phyloP scores from a whole-genome alignment of 2,113 vertebrate species.

The Turnix velox region DNA sequence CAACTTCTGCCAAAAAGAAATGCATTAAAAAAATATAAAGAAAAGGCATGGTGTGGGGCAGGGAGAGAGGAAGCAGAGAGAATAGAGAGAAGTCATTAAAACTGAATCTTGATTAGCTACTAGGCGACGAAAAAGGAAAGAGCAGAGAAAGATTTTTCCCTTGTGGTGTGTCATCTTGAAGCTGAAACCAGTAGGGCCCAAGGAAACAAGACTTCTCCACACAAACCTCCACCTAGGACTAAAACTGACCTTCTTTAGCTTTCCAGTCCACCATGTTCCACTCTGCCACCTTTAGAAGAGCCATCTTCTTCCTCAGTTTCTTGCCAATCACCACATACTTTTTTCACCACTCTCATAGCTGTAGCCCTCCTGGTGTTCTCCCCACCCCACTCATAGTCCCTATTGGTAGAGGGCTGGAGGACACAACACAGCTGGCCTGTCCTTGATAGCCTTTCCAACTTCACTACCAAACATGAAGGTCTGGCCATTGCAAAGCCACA shows the following conservation, averaged over 20 bases:
- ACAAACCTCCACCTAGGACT: not conserved
- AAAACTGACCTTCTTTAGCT: not conserved
- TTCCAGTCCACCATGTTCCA: not conserved
- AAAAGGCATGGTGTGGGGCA: slow-evolving; percentile 32
- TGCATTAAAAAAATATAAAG: not conserved
- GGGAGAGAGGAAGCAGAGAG: slow-evolving; percentile 1
- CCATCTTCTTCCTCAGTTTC: not conserved
- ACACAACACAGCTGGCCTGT: not conserved
- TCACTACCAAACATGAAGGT: not conserved
- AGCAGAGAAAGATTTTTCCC: not conserved
- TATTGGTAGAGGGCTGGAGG: not conserved
- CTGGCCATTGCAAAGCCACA: not conserved
- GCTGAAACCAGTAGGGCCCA: not conserved
- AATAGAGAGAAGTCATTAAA: slow-evolving; percentile 30
- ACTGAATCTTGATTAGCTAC: slow-evolving; percentile 29
- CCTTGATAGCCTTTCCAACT: not conserved
- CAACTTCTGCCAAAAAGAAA: slow-evolving; percentile 72
- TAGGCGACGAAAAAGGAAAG: not conserved
- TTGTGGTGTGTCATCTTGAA: not conserved
- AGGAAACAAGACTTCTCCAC: not conserved
- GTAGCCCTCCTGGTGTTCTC: not conserved
- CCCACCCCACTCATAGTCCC: not conserved
- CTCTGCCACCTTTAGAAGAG: not conserved
- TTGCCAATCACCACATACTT: not conserved
- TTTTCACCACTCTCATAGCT: not conserved